Base-by-base conservation (phyloP, 2,113 vertebrate genomes). In the Stictonetta naevosa region DNA sequence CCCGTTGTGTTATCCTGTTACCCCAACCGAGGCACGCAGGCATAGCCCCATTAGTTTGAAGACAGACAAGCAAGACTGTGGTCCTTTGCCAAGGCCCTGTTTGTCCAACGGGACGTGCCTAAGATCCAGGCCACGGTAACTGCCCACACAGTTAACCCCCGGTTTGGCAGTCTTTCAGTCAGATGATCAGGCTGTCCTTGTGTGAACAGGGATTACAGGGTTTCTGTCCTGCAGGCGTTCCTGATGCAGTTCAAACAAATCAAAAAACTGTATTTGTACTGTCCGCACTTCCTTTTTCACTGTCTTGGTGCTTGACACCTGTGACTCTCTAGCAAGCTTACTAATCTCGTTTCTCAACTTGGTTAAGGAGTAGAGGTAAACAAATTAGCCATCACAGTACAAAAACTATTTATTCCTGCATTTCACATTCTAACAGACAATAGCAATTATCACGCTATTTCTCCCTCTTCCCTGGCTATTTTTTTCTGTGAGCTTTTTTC, bases 1-100 rank as follows among this genome's bases (percentile, higher is more conserved):
- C 34, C 66, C 0, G 0, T 16, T 59, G 11, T 44, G 40, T n/a
- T 66, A 48, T 20, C 26, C 29, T 58, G 29, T 20, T 67, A 38
- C 18, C 8, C 31, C 52, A 48, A 29, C 14, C 12, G 8, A 68
- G 80, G 52, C 52, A 66, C 22, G 20, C 42, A 69, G 55, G 46
- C 72, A 86, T 38, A 66, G 59, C 36, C 40, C 36, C 4, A 3
- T 4, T n/a, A 53, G 36, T 13, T 21, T 50, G 36, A 69, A 53
- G 46, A 40, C n/a, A 83, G 38, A 40, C 2, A 40, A 66, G n/a
- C 36, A 40, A 11, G 26, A 21, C 26, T 31, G n/a, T 1, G 5
- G 7, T 38, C 36, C 38, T 82, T 29, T 67, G 83, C 71, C 83
- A 94, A 82, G 60, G 62, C 6, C 8, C 29, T 86, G 44, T 81